These are phyloP conservation scores for Pheosia tremula DNA, from an alignment of 2,888 invertebrate genomes.

Conservation along the genomic window DNA sequence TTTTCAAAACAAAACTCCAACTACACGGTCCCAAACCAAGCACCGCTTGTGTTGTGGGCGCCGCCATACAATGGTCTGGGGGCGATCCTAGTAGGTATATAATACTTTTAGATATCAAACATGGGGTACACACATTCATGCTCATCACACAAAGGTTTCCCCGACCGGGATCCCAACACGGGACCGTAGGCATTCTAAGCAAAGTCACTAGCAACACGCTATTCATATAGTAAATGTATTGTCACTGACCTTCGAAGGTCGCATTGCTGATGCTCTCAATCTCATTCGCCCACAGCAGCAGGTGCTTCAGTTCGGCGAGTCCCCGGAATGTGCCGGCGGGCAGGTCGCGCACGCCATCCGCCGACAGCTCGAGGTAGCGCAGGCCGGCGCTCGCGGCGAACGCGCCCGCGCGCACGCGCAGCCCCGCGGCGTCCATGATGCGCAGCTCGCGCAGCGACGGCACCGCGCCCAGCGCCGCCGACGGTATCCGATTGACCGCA, in stretches of 20 bases:
- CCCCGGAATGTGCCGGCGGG: conserved; percentile 34
- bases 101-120: no score
- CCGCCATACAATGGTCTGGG: no score
- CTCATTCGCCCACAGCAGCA: conserved; percentile 39
- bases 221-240: no score
- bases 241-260: conserved; percentile 26
- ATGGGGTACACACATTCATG: no score
- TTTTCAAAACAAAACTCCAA: no score
- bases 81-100: no score
- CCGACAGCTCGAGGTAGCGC: conserved; percentile 22
- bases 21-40: no score
- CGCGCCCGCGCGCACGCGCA: conserved; percentile 3
- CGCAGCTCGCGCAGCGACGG: conserved; percentile 18
- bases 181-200: no score
- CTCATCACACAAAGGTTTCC: no score
- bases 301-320: conserved; percentile 16
- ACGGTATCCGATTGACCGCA: neutral
- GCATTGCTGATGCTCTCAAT: conserved; percentile 21
- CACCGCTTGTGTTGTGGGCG: no score
- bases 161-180: no score
- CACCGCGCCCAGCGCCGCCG: conserved; percentile 1
- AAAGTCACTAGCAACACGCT: no score
- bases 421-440: conserved; percentile 11
- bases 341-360: conserved; percentile 14
- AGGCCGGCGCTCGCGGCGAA: conserved; percentile 13